Conservation (phyloP, 2,113 vertebrate genomes). For the Pristiophorus japonicus region DNA sequence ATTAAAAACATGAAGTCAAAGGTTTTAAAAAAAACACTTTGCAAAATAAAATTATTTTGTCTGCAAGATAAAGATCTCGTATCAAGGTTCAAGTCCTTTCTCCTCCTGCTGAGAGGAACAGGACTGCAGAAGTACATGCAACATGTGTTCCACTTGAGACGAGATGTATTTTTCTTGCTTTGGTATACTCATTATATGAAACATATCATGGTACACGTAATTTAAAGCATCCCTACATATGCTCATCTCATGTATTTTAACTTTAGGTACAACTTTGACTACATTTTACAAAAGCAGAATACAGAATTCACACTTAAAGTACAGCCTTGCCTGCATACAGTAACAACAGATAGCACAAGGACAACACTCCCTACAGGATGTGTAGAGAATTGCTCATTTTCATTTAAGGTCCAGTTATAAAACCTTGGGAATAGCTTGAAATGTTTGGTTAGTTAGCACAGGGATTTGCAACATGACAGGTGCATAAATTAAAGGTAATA, state of each 20-base stretch:
- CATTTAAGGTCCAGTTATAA: neutral
- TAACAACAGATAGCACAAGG: neutral
- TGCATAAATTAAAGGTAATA: neutral
- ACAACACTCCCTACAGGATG: neutral
- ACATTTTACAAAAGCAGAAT: neutral
- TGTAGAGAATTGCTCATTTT: neutral
- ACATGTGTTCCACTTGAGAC: neutral
- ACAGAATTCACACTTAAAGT: neutral
- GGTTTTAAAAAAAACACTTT: neutral
- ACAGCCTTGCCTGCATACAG: neutral
- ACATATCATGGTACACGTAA: too few relatives aligned
- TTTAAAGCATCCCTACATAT: neutral
- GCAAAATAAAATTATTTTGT: neutral
- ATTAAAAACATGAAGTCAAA: neutral
- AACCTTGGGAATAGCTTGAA: neutral
- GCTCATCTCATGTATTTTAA: neutral
- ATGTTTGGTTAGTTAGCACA: neutral
- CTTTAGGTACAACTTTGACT: neutral
- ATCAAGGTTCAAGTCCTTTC: neutral
- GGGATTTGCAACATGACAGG: neutral
- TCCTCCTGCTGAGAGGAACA: neutral
- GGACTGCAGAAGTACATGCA: neutral
- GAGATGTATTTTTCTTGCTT: neutral
- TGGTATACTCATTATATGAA: neutral
- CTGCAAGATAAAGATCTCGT: neutral